Conservation (phyloP, 2,797 vertebrate genomes). For the Chrosomus eos region DNA sequence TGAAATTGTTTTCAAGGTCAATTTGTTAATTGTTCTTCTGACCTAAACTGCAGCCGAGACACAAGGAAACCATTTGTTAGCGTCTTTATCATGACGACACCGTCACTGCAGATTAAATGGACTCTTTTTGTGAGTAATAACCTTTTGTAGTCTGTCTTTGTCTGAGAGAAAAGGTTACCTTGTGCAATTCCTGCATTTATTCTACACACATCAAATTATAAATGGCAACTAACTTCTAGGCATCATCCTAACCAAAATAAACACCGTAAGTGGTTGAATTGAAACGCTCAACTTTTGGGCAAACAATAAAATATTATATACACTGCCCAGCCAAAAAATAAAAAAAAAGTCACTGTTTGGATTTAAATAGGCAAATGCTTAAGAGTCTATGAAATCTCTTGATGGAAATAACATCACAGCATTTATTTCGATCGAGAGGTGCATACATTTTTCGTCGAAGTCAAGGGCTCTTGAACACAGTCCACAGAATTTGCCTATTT, state of each 20-base stretch:
- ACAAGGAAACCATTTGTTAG: slow-evolving; percentile 54
- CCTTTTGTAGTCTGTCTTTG: slow-evolving; percentile 60
- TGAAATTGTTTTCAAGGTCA: background rate
- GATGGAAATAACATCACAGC: no score
- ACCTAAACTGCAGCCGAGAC: slow-evolving; percentile 19
- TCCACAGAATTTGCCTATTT: no score
- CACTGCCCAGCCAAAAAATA: no score
- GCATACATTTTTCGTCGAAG: no score
- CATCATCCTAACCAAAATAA: background rate
- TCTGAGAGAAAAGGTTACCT: slow-evolving; percentile 60
- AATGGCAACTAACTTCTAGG: background rate
- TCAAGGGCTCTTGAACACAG: no score
- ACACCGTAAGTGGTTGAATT: background rate
- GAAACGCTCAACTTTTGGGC: background rate
- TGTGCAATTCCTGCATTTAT: slow-evolving; percentile 26
- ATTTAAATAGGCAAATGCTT: no score
- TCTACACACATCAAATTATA: background rate
- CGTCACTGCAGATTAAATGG: slow-evolving; percentile 71
- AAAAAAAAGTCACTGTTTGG: no score
- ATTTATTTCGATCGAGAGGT: no score
- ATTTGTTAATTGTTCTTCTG: background rate
- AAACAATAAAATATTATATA: background rate
- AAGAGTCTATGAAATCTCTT: no score
- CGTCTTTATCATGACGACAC: slow-evolving; percentile 58
- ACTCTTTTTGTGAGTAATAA: slow-evolving; percentile 43